A percentile compares a stretch with the other conserved stretches of the same genome.
Evolutionary conservation across 2,797 vertebrate genomes (phyloP).

Genomic region (Melanogrammus aeglefinus): DNA sequence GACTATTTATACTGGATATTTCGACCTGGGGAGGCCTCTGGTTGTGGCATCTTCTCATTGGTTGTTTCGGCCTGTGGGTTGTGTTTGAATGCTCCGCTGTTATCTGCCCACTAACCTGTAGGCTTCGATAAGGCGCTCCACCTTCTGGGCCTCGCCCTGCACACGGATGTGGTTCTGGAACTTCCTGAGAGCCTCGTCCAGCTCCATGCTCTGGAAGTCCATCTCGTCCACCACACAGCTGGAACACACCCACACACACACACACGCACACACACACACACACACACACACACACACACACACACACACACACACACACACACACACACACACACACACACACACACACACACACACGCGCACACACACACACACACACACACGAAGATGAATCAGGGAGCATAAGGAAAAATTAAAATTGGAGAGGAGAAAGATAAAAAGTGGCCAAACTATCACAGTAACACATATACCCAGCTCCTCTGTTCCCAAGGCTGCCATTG

Average conservation of each 20-base stretch:
- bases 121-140: conserved; percentile 94
- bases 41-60: neutral
- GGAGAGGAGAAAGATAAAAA: neutral
- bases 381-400: neutral
- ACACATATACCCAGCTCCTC: neutral
- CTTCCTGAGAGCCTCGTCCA: conserved; percentile 96
- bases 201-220: conserved; percentile 95
- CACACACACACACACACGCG: neutral
- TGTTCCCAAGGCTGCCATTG: neutral
- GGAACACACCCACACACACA: conserved; percentile 48
- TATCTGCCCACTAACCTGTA: conserved; percentile 78
- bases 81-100: neutral
- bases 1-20: neutral
- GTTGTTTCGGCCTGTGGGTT: neutral
- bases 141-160: conserved; percentile 97
- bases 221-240: conserved; percentile 95
- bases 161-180: conserved; percentile 98
- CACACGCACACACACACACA: neutral
- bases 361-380: neutral
- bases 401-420: neutral
- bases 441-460: neutral
- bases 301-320: neutral
- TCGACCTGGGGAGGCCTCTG: neutral
- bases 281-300: too few species aligned
- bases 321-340: conserved; percentile 21